These are phyloP conservation scores for Falco rusticolus DNA, from an alignment of 2,797 vertebrate species.

Conservation along the genomic window DNA sequence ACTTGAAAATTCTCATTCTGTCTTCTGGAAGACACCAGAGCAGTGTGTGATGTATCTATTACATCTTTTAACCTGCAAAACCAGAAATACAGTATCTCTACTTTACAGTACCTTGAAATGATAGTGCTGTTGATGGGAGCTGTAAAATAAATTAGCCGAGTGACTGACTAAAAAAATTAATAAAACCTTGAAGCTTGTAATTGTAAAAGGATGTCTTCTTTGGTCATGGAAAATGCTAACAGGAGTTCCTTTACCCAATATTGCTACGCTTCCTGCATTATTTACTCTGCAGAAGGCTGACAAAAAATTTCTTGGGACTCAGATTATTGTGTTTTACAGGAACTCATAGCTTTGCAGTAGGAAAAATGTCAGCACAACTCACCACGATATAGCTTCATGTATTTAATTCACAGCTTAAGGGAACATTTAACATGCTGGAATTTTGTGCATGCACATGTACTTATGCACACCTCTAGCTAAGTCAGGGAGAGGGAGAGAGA, in stretches of 20 bases:
- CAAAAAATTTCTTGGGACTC: neutral
- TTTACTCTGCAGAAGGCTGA: neutral
- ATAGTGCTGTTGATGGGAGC: neutral
- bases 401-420: neutral
- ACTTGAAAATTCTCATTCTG: neutral
- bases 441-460: neutral
- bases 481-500: neutral
- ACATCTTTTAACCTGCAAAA: neutral
- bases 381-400: neutral
- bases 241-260: neutral
- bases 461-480: neutral
- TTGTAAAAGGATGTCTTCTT: neutral
- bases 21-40: neutral
- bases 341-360: neutral
- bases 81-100: neutral
- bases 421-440: neutral
- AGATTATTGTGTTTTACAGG: neutral
- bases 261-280: neutral
- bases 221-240: neutral
- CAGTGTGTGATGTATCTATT: neutral
- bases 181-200: neutral
- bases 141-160: neutral
- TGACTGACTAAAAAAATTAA: neutral
- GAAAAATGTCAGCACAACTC: neutral
- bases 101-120: neutral